phyloP scores from a whole-genome alignment of 2,888 invertebrate species.

The Perizoma flavofasciatum region DNA sequence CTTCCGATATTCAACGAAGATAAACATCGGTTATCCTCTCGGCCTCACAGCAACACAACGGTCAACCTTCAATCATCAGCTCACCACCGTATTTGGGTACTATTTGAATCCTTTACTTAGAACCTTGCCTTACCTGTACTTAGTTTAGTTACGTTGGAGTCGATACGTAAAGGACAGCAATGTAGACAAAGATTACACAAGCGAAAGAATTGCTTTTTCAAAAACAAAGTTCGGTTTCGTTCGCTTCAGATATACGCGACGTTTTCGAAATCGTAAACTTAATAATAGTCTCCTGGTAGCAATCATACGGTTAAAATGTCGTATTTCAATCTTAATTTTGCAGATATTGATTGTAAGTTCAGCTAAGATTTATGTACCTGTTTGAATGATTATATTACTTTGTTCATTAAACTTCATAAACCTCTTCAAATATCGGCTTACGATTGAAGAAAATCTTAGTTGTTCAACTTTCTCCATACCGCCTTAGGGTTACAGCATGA shows the following conservation, averaged over 20 bases:
- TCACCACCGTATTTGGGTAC: slow-evolving; percentile 81
- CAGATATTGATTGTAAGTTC: slow-evolving; percentile 6
- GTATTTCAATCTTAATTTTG: background rate
- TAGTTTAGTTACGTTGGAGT: slow-evolving; percentile 62
- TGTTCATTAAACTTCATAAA: too few relatives aligned
- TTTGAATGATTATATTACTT: too few relatives aligned
- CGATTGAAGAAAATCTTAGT: slow-evolving; percentile 3
- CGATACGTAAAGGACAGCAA: slow-evolving; percentile 52
- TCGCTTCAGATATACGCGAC: slow-evolving; percentile 2
- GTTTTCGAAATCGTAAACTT: background rate
- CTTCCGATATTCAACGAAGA: slow-evolving; percentile 73
- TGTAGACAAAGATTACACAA: slow-evolving; percentile 39
- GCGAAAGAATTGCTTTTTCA: background rate
- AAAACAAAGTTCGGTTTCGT: slow-evolving; percentile 1
- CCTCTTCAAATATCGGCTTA: too few relatives aligned
- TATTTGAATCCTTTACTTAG: slow-evolving; percentile 81
- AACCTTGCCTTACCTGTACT: slow-evolving; percentile 70
- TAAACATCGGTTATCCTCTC: slow-evolving; percentile 62
- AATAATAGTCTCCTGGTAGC: background rate
- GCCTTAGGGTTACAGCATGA: too few relatives aligned
- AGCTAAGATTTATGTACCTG: slow-evolving; percentile 2
- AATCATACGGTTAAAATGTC: background rate
- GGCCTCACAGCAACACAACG: slow-evolving; percentile 77
- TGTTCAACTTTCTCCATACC: background rate
- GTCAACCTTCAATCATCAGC: slow-evolving; percentile 70